Evolutionary conservation across 2,888 invertebrate species (phyloP).

Genomic region (Linyphia triangularis): DNA sequence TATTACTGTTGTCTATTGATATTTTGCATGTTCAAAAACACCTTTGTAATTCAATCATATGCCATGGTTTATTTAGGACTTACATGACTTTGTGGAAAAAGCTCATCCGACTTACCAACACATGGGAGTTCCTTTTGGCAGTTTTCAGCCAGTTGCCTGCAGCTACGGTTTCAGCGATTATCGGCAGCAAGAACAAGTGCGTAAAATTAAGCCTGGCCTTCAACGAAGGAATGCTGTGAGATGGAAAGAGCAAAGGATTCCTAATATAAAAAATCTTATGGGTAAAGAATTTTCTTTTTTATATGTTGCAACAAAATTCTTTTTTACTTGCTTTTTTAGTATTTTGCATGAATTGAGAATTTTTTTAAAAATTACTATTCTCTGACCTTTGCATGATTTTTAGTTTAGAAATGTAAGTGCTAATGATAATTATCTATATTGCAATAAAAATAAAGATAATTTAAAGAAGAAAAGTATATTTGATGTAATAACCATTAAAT

Average conservation of each 20-base stretch:
- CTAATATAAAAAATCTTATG: constrained; percentile 50
- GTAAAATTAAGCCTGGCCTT: constrained; percentile 71
- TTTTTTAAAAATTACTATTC: background rate
- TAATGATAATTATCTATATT: too few relatives aligned
- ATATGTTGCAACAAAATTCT: too few relatives aligned
- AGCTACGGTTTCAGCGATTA: constrained; percentile 73
- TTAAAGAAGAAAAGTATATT: too few relatives aligned
- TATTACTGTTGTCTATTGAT: too few relatives aligned
- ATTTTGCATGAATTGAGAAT: background rate
- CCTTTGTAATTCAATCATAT: too few relatives aligned
- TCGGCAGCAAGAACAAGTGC: constrained; percentile 66
- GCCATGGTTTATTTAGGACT: constrained; percentile 55
- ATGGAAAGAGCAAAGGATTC: constrained; percentile 57
- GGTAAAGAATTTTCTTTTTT: too few relatives aligned
- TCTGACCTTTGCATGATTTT: background rate
- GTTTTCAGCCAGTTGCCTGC: constrained; percentile 47
- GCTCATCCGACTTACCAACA: constrained; percentile 75
- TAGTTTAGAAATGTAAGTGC: background rate
- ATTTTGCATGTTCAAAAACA: too few relatives aligned
- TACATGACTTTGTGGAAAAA: constrained; percentile 59
- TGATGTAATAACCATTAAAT: too few relatives aligned
- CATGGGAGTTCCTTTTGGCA: constrained; percentile 76
- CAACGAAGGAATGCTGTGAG: constrained; percentile 46
- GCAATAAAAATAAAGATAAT: too few relatives aligned
- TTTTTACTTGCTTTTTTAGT: background rate